Evolutionary conservation across 1,140 invertebrate species (phyloP).

Genomic region (Drosophila tropicalis): DNA sequence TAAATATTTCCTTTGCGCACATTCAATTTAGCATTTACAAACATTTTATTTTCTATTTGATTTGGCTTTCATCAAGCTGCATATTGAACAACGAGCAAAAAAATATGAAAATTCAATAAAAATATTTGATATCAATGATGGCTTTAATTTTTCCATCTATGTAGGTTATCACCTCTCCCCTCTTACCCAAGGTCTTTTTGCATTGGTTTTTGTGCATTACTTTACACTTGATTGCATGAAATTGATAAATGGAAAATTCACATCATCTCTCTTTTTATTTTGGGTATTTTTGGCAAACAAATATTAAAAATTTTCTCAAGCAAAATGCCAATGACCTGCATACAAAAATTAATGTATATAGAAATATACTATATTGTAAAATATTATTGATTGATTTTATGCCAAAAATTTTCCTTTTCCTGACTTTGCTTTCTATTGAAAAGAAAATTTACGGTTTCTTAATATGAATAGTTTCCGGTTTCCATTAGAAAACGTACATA

Average conservation of each 20-base stretch:
- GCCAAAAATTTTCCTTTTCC: constrained; percentile 47
- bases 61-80: constrained; percentile 3
- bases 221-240: constrained; percentile 60
- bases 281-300: constrained; percentile 31
- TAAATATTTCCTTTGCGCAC: neutral
- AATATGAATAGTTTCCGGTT: constrained; percentile 37
- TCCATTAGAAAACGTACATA: neutral
- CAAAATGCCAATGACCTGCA: constrained; percentile 67
- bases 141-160: constrained; percentile 24
- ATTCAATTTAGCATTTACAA: constrained; percentile 11
- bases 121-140: constrained; percentile 30
- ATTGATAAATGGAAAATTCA: constrained; percentile 65
- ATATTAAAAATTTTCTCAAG: constrained; percentile 50
- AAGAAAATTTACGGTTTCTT: constrained; percentile 43
- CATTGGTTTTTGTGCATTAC: constrained; percentile 32
- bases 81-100: neutral
- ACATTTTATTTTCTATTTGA: neutral
- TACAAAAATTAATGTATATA: constrained; percentile 49
- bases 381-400: constrained; percentile 66
- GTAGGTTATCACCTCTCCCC: neutral
- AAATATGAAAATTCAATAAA: neutral
- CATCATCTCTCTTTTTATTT: constrained; percentile 8
- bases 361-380: constrained; percentile 1
- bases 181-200: too few species aligned
- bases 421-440: constrained; percentile 34